Evolutionary conservation across 2,113 vertebrate genomes (phyloP), one percentile per base, ranked within the genome.

Genomic region (Anoura caudifer): DNA sequence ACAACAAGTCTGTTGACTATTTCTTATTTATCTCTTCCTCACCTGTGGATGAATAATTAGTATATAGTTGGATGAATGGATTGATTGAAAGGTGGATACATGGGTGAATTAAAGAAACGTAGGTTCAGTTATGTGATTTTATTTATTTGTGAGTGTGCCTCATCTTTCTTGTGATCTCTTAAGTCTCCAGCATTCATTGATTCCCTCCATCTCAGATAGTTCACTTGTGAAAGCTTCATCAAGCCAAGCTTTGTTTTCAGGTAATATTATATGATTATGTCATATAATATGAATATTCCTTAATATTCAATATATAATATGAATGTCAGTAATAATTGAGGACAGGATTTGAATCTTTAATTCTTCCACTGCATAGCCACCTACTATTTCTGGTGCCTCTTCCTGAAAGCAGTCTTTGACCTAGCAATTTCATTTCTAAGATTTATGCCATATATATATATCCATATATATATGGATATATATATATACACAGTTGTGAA

Each of bases 331-430:
- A 52, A 63, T 82, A 47, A 85, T 31, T 52, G 38, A 89, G 73
- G 52, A 45, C 41, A 89, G 26, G 7, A 65, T 93, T 95, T 75
- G 38, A 92, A 63, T 76, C 19, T 86, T 86, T 75, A 77, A 28
- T 87, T 87, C 36, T 88, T 65, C 43, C 3, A 33, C 50, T 80
- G 22, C 14, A 83, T 36, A 67, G 83, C n/a, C 13, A 70, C 61
- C 52, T 70, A 11, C 31, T 79, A 26, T 70, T 4, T 87, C n/a
- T 81, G 38, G 15, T 79, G 31, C 47, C 76, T 84, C 69, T 90
- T 92, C 43, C 56, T 96, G 50, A 59, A 94, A 94, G 75, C 43
- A 82, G 20, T 76, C 54, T 91, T 76, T 79, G n/a, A 94, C 59
- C 41, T 56, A 88, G 77, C 8, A 63, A 52, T 82, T 88, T 82